These are phyloP conservation scores for Bufo bufo DNA, from an alignment of 2,113 vertebrate species.

Conservation along the genomic window DNA sequence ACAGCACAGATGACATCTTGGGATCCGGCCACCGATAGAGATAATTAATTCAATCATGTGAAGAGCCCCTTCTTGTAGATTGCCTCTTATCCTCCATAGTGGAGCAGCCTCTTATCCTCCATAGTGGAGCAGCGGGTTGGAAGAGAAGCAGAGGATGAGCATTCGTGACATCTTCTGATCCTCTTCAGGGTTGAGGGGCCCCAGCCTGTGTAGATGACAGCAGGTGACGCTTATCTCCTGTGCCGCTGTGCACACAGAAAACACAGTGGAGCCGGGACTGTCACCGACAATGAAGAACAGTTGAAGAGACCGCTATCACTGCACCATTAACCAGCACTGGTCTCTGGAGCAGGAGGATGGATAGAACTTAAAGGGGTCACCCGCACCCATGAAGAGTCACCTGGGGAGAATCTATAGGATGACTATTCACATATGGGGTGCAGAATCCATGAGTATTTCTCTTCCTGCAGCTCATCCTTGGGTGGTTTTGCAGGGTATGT, in stretches of 20 bases:
- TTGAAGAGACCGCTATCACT: neutral
- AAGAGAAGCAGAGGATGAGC: slow-evolving; percentile 60
- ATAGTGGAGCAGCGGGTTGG: neutral
- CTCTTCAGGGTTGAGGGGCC: neutral
- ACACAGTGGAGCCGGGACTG: neutral
- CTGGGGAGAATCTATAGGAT: too few relatives aligned
- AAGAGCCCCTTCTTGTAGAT: slow-evolving; percentile 65
- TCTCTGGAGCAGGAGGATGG: neutral
- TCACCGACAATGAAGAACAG: neutral
- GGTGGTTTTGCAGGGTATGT: too few relatives aligned
- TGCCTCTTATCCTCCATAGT: slow-evolving; percentile 61
- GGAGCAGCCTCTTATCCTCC: slow-evolving; percentile 60
- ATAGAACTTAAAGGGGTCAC: neutral
- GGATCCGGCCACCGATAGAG: slow-evolving; percentile 58
- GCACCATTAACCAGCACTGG: neutral
- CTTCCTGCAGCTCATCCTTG: too few relatives aligned
- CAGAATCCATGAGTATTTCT: too few relatives aligned
- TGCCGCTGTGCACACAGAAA: neutral
- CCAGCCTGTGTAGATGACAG: neutral
- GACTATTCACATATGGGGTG: too few relatives aligned
- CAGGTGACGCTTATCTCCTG: neutral
- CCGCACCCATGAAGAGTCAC: neutral
- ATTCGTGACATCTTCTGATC: neutral
- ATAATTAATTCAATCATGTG: slow-evolving; percentile 68
- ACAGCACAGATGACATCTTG: neutral